These are phyloP conservation scores for Leucoma salicis DNA, from an alignment of 2,888 invertebrate genomes.

Conservation along the genomic window DNA sequence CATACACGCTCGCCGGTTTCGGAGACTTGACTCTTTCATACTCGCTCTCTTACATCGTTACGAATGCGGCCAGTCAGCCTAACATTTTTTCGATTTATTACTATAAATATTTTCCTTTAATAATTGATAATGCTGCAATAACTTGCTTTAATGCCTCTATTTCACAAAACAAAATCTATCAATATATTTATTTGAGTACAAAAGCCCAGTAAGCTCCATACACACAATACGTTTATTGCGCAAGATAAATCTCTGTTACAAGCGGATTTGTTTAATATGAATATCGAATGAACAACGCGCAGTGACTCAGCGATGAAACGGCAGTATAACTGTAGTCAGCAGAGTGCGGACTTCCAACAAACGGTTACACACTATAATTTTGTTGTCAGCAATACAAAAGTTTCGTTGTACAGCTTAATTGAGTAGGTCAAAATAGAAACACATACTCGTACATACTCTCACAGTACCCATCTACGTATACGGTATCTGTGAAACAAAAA, in stretches of 20 bases:
- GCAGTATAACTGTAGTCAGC: constrained; percentile 40
- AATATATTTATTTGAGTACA: constrained; percentile 53
- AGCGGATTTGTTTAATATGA: constrained; percentile 61
- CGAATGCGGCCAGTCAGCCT: too few species aligned
- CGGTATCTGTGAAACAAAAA: too few species aligned
- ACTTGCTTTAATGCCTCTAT: too few species aligned
- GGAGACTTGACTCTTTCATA: too few species aligned
- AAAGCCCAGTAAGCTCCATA: constrained; percentile 38
- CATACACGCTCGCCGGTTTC: too few species aligned
- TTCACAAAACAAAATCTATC: constrained; percentile 8
- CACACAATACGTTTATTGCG: constrained; percentile 59
- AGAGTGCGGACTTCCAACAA: constrained; percentile 32
- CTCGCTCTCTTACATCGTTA: too few species aligned
- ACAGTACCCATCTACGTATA: too few species aligned
- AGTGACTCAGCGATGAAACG: constrained; percentile 47
- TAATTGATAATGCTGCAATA: too few species aligned
- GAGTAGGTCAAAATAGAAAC: constrained; percentile 37
- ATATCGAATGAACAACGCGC: constrained; percentile 51
- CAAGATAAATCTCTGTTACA: constrained; percentile 61
- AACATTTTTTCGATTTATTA: too few species aligned
- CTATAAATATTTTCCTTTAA: too few species aligned
- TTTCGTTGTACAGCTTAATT: constrained; percentile 42
- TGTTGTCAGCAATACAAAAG: constrained; percentile 38
- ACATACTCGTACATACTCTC: constrained; percentile 3
- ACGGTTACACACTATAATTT: constrained; percentile 40